These are phyloP conservation scores for Trachelus tabidus DNA, from an alignment of 2,888 invertebrate genomes.

Conservation along the genomic window DNA sequence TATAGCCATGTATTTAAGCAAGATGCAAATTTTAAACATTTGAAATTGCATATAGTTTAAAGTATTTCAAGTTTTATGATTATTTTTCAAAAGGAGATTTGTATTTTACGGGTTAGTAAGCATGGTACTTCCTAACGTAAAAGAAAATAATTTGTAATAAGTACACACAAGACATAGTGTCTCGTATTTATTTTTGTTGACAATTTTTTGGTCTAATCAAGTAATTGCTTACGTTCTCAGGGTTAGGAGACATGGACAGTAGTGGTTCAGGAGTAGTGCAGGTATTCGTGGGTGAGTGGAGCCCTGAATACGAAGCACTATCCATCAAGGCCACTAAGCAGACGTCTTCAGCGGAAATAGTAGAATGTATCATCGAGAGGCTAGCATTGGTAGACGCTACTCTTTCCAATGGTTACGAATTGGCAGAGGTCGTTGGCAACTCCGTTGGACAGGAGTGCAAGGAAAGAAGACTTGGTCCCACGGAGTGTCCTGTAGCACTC, in stretches of 20 bases:
- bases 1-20: not conserved
- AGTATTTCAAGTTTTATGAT: not conserved
- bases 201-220: not conserved
- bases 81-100: not conserved
- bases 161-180: not conserved
- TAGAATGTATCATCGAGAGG: slow-evolving; percentile 86
- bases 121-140: not conserved
- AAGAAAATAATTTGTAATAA: not conserved
- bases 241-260: slow-evolving; percentile 60
- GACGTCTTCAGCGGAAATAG: slow-evolving; percentile 92
- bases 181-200: not conserved
- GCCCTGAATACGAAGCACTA: slow-evolving; percentile 88
- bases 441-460: slow-evolving; percentile 91
- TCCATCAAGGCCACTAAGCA: slow-evolving; percentile 92
- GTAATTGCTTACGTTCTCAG: slow-evolving; percentile 13
- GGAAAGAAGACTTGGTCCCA: slow-evolving; percentile 85
- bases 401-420: slow-evolving; percentile 75
- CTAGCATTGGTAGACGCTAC: slow-evolving; percentile 71
- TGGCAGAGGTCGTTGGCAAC: slow-evolving; percentile 90
- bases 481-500: slow-evolving; percentile 84
- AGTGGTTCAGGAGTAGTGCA: slow-evolving; percentile 68
- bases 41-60: not conserved
- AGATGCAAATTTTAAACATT: not conserved
- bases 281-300: slow-evolving; percentile 90
- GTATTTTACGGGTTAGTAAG: not conserved